phyloP scores from a whole-genome alignment of 2,797 vertebrate species.

The Poeciliopsis turneri region DNA sequence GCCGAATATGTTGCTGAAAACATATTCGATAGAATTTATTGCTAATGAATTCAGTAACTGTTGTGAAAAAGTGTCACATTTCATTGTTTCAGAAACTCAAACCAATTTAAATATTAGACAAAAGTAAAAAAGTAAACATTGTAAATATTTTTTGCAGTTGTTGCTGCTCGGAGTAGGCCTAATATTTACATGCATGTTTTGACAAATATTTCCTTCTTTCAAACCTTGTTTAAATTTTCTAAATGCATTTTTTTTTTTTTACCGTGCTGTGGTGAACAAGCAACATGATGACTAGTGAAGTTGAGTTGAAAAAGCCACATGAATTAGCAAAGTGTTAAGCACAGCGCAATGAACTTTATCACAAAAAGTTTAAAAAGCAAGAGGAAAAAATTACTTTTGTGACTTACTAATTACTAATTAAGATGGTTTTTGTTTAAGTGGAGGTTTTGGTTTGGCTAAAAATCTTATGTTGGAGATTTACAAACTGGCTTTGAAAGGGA shows the following conservation, averaged over 20 bases:
- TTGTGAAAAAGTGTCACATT: no score
- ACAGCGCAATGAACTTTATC: background rate
- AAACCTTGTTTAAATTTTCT: background rate
- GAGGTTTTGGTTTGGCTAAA: background rate
- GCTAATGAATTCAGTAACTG: no score
- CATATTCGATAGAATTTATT: no score
- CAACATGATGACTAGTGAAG: background rate
- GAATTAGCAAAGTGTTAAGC: background rate
- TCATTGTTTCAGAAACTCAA: no score
- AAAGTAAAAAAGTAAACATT: background rate
- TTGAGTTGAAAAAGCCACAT: background rate
- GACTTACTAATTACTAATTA: background rate
- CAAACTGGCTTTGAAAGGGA: background rate
- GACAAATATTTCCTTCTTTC: background rate
- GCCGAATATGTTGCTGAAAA: background rate
- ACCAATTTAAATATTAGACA: no score
- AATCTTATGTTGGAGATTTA: background rate
- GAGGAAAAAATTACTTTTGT: background rate
- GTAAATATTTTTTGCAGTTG: no score
- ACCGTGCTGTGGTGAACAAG: background rate
- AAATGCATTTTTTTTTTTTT: background rate
- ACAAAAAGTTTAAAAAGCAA: background rate
- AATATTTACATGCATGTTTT: background rate
- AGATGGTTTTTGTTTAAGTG: background rate
- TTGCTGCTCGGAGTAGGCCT: no score